Evolutionary conservation across 1,140 invertebrate genomes (phyloP).

Genomic region (Sarcophaga bullata): DNA sequence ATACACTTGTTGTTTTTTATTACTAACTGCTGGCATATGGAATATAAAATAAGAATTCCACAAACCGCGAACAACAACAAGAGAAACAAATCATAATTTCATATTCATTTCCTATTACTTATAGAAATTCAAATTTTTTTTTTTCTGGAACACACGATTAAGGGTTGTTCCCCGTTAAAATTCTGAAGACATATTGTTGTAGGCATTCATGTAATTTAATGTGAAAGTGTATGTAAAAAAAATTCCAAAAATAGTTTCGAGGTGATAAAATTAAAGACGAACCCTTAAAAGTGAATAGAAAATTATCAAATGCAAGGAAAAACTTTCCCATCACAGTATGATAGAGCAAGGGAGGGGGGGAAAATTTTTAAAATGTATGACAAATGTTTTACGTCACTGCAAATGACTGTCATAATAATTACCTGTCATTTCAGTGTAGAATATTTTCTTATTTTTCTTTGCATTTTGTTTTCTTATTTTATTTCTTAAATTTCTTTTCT

Average conservation of each 20-base stretch:
- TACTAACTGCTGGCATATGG: background rate
- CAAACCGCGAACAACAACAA: background rate
- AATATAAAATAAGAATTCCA: background rate
- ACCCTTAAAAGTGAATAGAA: background rate
- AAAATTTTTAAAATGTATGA: conserved; percentile 26
- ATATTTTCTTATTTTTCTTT: conserved; percentile 6
- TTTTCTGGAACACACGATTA: background rate
- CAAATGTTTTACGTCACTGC: conserved; percentile 36
- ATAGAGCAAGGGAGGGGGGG: no score
- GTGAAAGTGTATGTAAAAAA: background rate
- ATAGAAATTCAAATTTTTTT: background rate
- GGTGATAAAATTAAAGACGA: background rate
- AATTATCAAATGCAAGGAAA: background rate
- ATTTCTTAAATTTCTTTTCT: background rate
- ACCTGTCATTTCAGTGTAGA: conserved; percentile 23
- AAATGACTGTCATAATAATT: conserved; percentile 26
- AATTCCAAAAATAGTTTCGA: background rate
- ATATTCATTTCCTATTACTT: background rate
- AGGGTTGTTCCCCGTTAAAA: conserved; percentile 5
- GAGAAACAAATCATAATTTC: conserved; percentile 6
- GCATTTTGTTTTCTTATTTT: background rate
- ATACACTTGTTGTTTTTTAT: background rate
- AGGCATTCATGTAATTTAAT: conserved; percentile 17
- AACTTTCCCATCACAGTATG: background rate
- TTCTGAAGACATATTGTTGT: background rate